Evolutionary conservation across 2,888 invertebrate species (phyloP).

Genomic region (Clivina fossor): DNA sequence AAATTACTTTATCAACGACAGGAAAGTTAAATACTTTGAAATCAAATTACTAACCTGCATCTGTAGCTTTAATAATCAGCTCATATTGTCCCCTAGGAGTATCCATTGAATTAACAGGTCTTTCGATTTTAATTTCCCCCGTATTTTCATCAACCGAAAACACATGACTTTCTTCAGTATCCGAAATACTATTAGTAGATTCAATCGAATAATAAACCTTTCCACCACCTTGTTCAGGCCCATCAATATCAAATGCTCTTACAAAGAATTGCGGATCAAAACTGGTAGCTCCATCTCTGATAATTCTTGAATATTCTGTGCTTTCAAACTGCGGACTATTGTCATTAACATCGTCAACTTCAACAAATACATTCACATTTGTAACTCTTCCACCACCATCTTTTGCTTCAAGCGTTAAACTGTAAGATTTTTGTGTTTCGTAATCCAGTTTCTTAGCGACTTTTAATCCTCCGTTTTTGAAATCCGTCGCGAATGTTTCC

Average conservation of each 20-base stretch:
- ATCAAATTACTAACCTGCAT: conserved; percentile 62
- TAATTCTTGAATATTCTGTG: conserved; percentile 70
- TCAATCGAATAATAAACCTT: conserved; percentile 66
- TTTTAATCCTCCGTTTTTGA: conserved; percentile 66
- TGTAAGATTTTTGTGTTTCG: conserved; percentile 78
- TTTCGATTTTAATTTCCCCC: conserved; percentile 69
- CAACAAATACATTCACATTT: conserved; percentile 70
- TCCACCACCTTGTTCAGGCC: conserved; percentile 71
- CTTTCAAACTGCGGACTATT: conserved; percentile 73
- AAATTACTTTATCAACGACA: neutral
- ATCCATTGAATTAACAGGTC: conserved; percentile 69
- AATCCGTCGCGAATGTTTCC: conserved; percentile 72
- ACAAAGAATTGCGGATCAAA: conserved; percentile 81
- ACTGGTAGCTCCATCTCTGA: conserved; percentile 72
- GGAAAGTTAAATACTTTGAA: neutral
- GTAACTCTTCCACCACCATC: conserved; percentile 78
- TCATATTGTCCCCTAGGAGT: conserved; percentile 76
- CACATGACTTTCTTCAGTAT: conserved; percentile 55
- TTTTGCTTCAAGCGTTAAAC: conserved; percentile 75
- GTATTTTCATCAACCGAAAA: conserved; percentile 67
- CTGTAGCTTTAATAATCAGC: conserved; percentile 67
- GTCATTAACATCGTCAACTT: conserved; percentile 75
- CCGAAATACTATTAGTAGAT: conserved; percentile 68
- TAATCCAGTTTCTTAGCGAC: conserved; percentile 70
- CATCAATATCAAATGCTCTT: conserved; percentile 69